phyloP scores from a whole-genome alignment of 2,113 vertebrate species.

The Acrocephalus kingi region DNA sequence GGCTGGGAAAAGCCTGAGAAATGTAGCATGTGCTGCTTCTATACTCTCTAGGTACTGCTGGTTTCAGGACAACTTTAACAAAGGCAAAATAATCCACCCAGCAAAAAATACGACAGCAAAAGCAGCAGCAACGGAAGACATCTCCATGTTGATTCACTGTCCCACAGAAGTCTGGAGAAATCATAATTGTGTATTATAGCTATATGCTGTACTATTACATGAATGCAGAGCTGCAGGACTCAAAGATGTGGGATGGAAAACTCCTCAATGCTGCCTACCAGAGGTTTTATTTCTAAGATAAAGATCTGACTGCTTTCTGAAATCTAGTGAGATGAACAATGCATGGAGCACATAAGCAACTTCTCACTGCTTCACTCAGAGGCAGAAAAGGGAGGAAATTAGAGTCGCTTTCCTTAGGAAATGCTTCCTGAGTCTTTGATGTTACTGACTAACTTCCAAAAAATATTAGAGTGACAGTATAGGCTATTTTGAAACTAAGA shows the following conservation, averaged over 20 bases:
- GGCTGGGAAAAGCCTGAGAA: background rate
- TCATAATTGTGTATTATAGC: background rate
- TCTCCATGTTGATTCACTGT: rapidly evolving
- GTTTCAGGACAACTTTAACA: background rate
- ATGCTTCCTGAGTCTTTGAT: background rate
- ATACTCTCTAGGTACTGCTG: background rate
- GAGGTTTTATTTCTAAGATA: background rate
- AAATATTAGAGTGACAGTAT: background rate
- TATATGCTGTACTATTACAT: background rate
- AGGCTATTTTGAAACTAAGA: background rate
- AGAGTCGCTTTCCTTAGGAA: background rate
- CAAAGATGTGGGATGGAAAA: background rate
- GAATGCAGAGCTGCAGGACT: background rate
- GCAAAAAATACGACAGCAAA: background rate
- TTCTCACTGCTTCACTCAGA: background rate
- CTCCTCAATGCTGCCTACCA: background rate
- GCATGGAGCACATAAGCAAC: background rate
- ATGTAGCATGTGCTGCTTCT: background rate
- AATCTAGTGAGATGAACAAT: background rate
- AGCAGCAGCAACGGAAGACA: background rate
- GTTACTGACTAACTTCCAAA: background rate
- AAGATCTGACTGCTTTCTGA: background rate
- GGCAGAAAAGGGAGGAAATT: background rate
- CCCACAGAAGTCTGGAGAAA: background rate
- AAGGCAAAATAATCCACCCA: background rate